Conservation (phyloP, 2,888 invertebrate genomes). For the Cremastinae sp. region DNA sequence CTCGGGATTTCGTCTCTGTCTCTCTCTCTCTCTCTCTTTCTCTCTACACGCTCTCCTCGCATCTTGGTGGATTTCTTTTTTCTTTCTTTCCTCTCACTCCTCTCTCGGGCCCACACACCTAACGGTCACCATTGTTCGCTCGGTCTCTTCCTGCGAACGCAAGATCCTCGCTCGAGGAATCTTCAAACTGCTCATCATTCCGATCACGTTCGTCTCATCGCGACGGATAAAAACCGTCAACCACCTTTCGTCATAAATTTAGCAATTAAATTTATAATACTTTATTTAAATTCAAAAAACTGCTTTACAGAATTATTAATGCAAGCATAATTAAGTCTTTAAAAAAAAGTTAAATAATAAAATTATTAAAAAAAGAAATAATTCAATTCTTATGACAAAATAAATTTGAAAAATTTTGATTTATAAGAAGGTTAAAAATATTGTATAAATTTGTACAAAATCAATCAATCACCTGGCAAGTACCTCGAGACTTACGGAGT, state of each 20-base stretch:
- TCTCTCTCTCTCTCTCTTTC: constrained; percentile 20
- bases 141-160: constrained; percentile 6
- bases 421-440: too few species aligned
- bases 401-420: too few species aligned
- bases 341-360: too few species aligned
- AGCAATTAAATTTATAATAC: too few species aligned
- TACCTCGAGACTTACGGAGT: too few species aligned
- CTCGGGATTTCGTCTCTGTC: constrained; percentile 14
- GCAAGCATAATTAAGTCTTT: too few species aligned
- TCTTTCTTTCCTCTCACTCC: neutral
- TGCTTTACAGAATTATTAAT: too few species aligned
- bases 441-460: too few species aligned
- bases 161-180: neutral
- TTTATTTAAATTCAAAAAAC: too few species aligned
- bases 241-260: neutral
- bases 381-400: too few species aligned
- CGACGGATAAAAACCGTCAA: neutral
- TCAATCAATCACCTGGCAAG: too few species aligned
- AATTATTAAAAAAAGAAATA: too few species aligned
- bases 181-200: constrained; percentile 14
- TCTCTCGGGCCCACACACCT: constrained; percentile 50
- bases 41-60: neutral
- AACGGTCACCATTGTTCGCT: constrained; percentile 65
- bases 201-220: neutral
- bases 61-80: neutral